Percentiles rank a stretch among this genome's conserved stretches.
Conservation (phyloP, 2,797 vertebrate species). For the Schizopygopsis malacanthus region DNA sequence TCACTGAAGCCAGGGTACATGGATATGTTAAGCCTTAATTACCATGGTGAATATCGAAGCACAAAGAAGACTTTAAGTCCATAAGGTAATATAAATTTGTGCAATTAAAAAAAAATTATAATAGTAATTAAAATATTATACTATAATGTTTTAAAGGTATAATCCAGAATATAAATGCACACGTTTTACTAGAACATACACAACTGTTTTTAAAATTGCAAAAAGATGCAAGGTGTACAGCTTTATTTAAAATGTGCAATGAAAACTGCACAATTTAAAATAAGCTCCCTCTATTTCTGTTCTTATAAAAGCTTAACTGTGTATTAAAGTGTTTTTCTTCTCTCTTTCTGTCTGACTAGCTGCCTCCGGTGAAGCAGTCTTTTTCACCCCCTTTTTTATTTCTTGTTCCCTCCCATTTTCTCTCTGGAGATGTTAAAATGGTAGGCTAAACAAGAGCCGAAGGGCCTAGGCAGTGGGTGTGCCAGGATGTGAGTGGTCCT, state of each 20-base stretch:
- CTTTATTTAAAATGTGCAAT: neutral
- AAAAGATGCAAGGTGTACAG: neutral
- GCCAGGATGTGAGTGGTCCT: constrained; percentile 6
- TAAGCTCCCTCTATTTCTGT: neutral
- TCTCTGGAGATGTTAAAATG: constrained; percentile 31
- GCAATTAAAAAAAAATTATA: too few species aligned
- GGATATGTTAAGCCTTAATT: neutral
- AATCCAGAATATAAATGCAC: neutral
- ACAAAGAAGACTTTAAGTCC: too few species aligned
- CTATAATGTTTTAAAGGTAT: neutral
- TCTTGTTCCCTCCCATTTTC: constrained; percentile 1
- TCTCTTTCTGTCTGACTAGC: constrained; percentile 3
- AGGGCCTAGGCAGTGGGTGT: constrained; percentile 13
- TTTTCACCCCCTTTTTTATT: neutral
- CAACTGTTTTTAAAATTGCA: neutral
- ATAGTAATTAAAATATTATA: neutral
- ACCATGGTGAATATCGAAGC: neutral
- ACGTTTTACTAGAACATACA: neutral
- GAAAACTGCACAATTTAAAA: neutral
- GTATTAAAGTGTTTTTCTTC: neutral
- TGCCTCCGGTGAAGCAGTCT: neutral
- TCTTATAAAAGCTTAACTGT: constrained; percentile 14
- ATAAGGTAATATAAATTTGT: too few species aligned
- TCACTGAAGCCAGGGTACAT: neutral
- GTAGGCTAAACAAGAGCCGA: constrained; percentile 37